A percentile compares a stretch with the other conserved stretches of the same genome.
These are phyloP conservation scores for Heteromyza rotundicornis DNA, from an alignment of 2,888 invertebrate genomes.

Conservation along the genomic window DNA sequence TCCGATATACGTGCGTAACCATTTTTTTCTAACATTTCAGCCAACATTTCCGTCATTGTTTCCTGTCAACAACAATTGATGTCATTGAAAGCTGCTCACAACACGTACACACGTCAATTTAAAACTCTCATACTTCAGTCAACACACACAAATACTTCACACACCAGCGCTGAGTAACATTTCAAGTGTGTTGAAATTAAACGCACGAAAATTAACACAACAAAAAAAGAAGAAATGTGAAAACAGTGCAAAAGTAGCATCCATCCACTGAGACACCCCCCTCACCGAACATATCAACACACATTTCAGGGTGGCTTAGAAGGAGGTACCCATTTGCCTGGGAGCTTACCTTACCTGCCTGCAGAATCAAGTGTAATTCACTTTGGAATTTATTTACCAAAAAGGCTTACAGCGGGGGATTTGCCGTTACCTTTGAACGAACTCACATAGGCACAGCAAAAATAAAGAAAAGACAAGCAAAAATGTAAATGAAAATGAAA, in stretches of 20 bases:
- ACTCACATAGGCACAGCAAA: not conserved
- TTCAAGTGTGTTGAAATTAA: not conserved
- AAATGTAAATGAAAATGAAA: constrained; percentile 1
- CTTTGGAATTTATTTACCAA: constrained; percentile 19
- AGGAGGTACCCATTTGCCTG: not conserved
- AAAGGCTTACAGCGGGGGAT: constrained; percentile 6
- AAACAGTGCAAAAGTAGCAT: not conserved
- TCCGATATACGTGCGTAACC: no score
- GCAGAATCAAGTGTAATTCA: constrained; percentile 17
- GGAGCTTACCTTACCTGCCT: not conserved
- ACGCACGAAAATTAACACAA: not conserved
- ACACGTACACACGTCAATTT: constrained; percentile 2
- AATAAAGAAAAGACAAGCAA: not conserved
- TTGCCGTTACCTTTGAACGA: not conserved
- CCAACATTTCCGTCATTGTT: no score
- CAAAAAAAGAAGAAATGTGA: not conserved
- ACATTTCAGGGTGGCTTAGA: not conserved
- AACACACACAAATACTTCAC: not conserved
- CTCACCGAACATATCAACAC: no score
- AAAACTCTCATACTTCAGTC: not conserved
- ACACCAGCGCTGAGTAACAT: not conserved
- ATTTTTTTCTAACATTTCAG: no score
- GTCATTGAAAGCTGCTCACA: constrained; percentile 3
- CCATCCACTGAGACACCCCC: not conserved
- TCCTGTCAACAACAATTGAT: not conserved